These are phyloP conservation scores for Sebastes oblongus DNA, from an alignment of 2,797 vertebrate species.

Conservation along the genomic window DNA sequence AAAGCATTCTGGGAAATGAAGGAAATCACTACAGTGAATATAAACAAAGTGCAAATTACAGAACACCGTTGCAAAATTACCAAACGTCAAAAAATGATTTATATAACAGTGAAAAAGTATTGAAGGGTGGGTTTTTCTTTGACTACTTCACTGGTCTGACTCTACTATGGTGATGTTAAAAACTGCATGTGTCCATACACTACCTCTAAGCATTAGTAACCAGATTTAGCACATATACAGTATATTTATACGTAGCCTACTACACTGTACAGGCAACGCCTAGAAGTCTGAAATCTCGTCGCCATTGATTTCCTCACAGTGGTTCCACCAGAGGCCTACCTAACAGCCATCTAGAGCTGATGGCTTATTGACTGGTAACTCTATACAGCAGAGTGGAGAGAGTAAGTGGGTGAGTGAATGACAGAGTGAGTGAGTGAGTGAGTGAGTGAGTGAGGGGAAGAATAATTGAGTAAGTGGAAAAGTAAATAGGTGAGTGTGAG, in stretches of 20 bases:
- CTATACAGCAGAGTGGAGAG: conserved; percentile 62
- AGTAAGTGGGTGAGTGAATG: conserved; percentile 74
- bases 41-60: neutral
- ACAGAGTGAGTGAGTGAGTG: conserved; percentile 59
- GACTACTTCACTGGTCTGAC: neutral
- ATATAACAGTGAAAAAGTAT: neutral
- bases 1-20: neutral
- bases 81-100: neutral
- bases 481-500: conserved; percentile 75
- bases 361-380: conserved; percentile 71
- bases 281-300: conserved; percentile 51
- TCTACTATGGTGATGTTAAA: neutral
- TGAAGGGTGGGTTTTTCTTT: conserved; percentile 36
- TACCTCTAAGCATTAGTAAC: neutral
- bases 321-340: conserved; percentile 56
- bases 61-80: neutral
- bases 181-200: neutral
- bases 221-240: neutral
- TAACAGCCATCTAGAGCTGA: conserved; percentile 55
- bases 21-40: neutral
- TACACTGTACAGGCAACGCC: conserved; percentile 2
- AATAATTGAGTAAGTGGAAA: conserved; percentile 69
- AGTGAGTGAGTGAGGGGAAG: conserved; percentile 59
- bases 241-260: neutral
- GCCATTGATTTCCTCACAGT: conserved; percentile 61